Evolutionary conservation across 2,113 vertebrate species (phyloP).

Genomic region (Symphodus melops): DNA sequence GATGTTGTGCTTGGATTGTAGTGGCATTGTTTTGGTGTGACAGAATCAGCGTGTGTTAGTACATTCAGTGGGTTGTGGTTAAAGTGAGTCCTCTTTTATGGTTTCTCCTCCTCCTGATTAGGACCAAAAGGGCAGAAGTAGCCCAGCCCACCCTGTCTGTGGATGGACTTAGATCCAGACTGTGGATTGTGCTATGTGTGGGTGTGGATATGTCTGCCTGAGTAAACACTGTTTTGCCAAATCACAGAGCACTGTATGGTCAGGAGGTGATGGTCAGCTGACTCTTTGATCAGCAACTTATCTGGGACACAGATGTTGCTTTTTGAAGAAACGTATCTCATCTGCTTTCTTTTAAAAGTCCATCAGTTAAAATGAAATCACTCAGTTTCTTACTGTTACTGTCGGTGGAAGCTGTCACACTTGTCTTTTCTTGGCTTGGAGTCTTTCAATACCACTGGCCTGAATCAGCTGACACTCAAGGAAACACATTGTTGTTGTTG

Average conservation of each 20-base stretch:
- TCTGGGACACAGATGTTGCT: conserved; percentile 66
- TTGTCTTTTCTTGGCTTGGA: background rate
- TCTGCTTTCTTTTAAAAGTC: conserved; percentile 24
- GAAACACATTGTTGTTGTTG: no score
- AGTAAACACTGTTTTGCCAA: conserved; percentile 57
- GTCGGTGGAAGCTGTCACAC: background rate
- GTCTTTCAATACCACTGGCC: no score
- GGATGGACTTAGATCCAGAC: conserved; percentile 6
- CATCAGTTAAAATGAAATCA: background rate
- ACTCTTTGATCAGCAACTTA: conserved; percentile 56
- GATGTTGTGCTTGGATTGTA: conserved; percentile 78
- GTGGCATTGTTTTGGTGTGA: conserved; percentile 74
- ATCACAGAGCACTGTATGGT: conserved; percentile 48
- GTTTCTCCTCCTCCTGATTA: conserved; percentile 47
- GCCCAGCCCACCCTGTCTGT: conserved; percentile 49
- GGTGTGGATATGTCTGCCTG: conserved; percentile 39
- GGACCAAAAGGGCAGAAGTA: conserved; percentile 37
- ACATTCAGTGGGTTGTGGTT: conserved; percentile 59
- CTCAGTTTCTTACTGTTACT: background rate
- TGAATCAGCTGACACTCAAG: no score
- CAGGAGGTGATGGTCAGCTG: conserved; percentile 55
- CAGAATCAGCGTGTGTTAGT: conserved; percentile 55
- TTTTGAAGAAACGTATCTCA: conserved; percentile 25
- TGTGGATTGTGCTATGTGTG: conserved; percentile 25
- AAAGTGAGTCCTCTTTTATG: conserved; percentile 60